Conservation (phyloP, 2,113 vertebrate genomes). For the Pseudonaja textilis region DNA sequence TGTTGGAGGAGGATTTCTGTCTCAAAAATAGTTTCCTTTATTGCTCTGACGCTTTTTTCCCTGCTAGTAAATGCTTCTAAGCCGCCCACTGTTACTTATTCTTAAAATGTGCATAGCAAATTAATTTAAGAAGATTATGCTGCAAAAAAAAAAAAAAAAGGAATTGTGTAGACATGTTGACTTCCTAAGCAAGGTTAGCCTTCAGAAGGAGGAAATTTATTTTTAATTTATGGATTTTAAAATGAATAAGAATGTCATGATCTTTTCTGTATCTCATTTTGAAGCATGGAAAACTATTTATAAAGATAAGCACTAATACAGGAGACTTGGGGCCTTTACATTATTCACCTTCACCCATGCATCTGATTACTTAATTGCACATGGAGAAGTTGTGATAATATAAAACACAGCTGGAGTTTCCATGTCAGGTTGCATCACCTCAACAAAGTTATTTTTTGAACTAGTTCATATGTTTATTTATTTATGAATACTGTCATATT, state of each 20-base stretch:
- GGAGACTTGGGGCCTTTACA: background rate
- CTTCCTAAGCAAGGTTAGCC: background rate
- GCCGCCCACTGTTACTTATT: slow-evolving; percentile 26
- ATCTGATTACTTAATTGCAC: background rate
- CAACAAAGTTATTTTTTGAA: background rate
- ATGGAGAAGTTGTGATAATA: background rate
- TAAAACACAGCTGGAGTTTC: background rate
- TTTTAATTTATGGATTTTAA: background rate
- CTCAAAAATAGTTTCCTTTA: slow-evolving; percentile 33
- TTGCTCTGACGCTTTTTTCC: background rate
- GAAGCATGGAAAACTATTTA: background rate
- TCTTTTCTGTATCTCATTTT: background rate
- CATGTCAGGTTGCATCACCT: no score
- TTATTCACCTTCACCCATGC: background rate
- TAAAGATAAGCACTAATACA: background rate
- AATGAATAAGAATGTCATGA: background rate
- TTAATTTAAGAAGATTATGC: slow-evolving; percentile 29
- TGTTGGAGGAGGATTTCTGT: slow-evolving; percentile 4
- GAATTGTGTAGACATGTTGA: slow-evolving; percentile 7
- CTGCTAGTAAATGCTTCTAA: slow-evolving; percentile 29
- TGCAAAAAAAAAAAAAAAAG: slow-evolving; percentile 16
- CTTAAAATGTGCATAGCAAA: slow-evolving; percentile 25
- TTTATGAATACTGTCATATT: background rate
- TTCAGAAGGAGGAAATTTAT: background rate
- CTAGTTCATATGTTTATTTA: background rate